Base-by-base conservation (phyloP, 2,888 invertebrate species). In the Platycheirus rosarum region DNA sequence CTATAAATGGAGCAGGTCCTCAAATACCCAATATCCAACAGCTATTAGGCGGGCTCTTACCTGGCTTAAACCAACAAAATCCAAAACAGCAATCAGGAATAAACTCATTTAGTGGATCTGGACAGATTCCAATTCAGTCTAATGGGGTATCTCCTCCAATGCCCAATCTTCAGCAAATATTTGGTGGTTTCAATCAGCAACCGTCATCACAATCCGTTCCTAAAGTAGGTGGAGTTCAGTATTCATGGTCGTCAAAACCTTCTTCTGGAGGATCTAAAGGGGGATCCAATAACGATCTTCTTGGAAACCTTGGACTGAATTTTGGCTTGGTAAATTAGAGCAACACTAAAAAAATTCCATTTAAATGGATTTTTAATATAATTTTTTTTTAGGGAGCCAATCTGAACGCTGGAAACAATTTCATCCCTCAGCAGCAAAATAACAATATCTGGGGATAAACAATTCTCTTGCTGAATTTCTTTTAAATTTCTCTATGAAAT, bases 1-100 rank as follows among this genome's bases (percentile, higher is more conserved):
- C 44, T 20, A n/a, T 20, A 7, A 46, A 46, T 46, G 46, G 46
- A 46, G 20, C n/a, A 23, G 11, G 6, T 11, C 44, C 44, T 20
- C 20, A 1, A 11, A 13, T 46, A 2, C 23, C 46, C 2, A 46
- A 46, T 6, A n/a, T 46, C 7, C 46, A 46, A 13, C 46, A 23
- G 6, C 2, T 23, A 23, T 23, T 23, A 2, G 6, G 23, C 23
- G 23, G 23, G 1, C 0, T 23, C 0, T 3, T 37, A 4, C 37
- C 37, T n/a, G n/a, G n/a, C n/a, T n/a, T n/a, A n/a, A n/a, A n/a
- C n/a, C n/a, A n/a, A n/a, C 2, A 46, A 46, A 1, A n/a, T 46
- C 7, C 46, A 46, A 13, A 20, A 26, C 48, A n/a, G n/a, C 48
- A 8, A 48, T 23, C 0, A 23, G 48, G 13, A 8, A 13, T 3